Percentiles rank a stretch among this genome's conserved stretches.
Evolutionary conservation across 2,888 invertebrate species (phyloP).

Genomic region (Melanchra persicariae): DNA sequence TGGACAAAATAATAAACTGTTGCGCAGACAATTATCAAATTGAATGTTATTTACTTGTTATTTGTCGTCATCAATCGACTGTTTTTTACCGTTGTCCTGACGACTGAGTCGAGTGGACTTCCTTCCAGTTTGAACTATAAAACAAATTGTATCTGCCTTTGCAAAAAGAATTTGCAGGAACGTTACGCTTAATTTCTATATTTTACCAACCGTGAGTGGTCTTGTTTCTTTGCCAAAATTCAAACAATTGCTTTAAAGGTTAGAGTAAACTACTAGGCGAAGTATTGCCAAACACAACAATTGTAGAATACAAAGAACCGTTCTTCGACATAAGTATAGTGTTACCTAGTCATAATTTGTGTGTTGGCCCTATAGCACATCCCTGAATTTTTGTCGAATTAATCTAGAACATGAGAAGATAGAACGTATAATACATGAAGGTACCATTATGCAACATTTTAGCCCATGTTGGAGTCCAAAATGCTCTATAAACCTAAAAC

Average conservation of each 20-base stretch:
- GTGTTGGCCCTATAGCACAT: neutral
- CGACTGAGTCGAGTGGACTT: too few relatives aligned
- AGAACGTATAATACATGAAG: neutral
- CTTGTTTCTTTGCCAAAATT: conserved; percentile 12
- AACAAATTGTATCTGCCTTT: neutral
- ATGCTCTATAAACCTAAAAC: conserved; percentile 34
- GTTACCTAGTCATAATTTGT: neutral
- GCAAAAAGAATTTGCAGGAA: neutral
- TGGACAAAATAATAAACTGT: too few relatives aligned
- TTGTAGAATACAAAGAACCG: neutral
- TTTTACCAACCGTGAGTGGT: neutral
- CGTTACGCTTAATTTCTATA: conserved; percentile 17
- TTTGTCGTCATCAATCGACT: too few relatives aligned
- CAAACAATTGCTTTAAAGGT: conserved; percentile 3
- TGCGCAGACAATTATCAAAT: too few relatives aligned
- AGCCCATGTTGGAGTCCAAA: neutral
- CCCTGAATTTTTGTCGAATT: neutral
- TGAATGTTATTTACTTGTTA: too few relatives aligned
- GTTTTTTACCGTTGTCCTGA: too few relatives aligned
- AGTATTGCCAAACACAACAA: neutral
- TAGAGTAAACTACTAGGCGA: neutral
- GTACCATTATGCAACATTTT: neutral
- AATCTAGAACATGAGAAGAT: neutral
- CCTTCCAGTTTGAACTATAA: too few relatives aligned
- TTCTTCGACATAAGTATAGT: neutral